Evolutionary conservation across 2,113 vertebrate species (phyloP).

Genomic region (Calyptommatus sinebrachiatus): DNA sequence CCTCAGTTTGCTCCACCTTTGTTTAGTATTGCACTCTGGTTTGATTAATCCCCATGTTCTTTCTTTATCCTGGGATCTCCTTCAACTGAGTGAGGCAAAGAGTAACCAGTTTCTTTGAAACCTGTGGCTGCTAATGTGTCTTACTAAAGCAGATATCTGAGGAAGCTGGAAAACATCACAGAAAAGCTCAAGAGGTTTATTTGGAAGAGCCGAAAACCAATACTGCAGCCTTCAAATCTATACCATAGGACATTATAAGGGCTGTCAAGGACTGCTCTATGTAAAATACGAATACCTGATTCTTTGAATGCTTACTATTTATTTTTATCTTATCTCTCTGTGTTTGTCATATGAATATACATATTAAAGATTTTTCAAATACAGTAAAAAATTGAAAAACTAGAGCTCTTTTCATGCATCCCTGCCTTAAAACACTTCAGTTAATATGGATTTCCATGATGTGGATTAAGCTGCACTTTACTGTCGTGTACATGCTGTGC

Average conservation of each 20-base stretch:
- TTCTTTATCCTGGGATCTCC: constrained; percentile 66
- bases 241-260: constrained; percentile 27
- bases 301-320: constrained; percentile 32
- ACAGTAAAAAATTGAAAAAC: too few species aligned
- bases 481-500: too few species aligned
- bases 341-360: neutral
- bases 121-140: constrained; percentile 49
- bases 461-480: too few species aligned
- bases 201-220: constrained; percentile 63
- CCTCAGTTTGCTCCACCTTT: constrained; percentile 41
- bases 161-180: constrained; percentile 68
- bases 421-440: too few species aligned
- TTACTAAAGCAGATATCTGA: constrained; percentile 66
- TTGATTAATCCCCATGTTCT: constrained; percentile 63
- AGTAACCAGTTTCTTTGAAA: constrained; percentile 65
- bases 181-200: constrained; percentile 49
- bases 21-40: constrained; percentile 56
- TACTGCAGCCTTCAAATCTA: constrained; percentile 49
- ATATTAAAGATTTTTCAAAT: too few species aligned
- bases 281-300: constrained; percentile 10
- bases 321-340: neutral
- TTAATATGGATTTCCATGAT: too few species aligned
- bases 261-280: constrained; percentile 54
- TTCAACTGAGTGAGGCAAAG: constrained; percentile 61
- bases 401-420: too few species aligned